Conservation (phyloP, 2,888 invertebrate genomes). For the Drosophila austrosaltans region DNA sequence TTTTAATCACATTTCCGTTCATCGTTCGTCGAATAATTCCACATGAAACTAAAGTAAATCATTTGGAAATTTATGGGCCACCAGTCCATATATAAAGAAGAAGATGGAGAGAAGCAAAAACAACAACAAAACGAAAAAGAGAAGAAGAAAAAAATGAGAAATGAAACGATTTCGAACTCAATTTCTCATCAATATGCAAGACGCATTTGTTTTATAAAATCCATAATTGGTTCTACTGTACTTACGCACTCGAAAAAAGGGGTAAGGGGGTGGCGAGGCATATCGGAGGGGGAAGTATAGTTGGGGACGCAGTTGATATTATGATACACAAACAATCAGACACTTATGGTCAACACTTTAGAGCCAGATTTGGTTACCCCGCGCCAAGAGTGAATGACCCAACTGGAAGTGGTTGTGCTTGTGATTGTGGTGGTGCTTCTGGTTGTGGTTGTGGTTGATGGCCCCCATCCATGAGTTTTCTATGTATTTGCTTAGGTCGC, state of each 20-base stretch:
- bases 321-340: slow-evolving; percentile 78
- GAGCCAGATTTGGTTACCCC: slow-evolving; percentile 78
- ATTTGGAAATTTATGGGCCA: slow-evolving; percentile 80
- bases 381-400: slow-evolving; percentile 72
- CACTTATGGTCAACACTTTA: slow-evolving; percentile 81
- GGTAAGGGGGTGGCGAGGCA: slow-evolving; percentile 30
- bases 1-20: slow-evolving; percentile 79
- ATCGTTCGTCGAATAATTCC: slow-evolving; percentile 73
- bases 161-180: slow-evolving; percentile 20
- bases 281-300: slow-evolving; percentile 20
- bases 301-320: slow-evolving; percentile 55
- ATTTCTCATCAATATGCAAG: slow-evolving; percentile 72
- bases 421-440: slow-evolving; percentile 65
- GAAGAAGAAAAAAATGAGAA: slow-evolving; percentile 19
- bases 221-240: slow-evolving; percentile 83
- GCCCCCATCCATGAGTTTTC: slow-evolving; percentile 21
- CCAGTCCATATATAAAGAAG: slow-evolving; percentile 50
- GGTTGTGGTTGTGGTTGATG: slow-evolving; percentile 37
- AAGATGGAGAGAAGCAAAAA: slow-evolving; percentile 24
- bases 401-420: slow-evolving; percentile 64
- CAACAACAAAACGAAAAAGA: slow-evolving; percentile 28
- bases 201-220: slow-evolving; percentile 82
- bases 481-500: slow-evolving; percentile 80
- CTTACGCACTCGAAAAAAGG: slow-evolving; percentile 74
- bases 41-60: slow-evolving; percentile 82